phyloP scores from a whole-genome alignment of 2,113 vertebrate species.

The Gracilinanus agilis region DNA sequence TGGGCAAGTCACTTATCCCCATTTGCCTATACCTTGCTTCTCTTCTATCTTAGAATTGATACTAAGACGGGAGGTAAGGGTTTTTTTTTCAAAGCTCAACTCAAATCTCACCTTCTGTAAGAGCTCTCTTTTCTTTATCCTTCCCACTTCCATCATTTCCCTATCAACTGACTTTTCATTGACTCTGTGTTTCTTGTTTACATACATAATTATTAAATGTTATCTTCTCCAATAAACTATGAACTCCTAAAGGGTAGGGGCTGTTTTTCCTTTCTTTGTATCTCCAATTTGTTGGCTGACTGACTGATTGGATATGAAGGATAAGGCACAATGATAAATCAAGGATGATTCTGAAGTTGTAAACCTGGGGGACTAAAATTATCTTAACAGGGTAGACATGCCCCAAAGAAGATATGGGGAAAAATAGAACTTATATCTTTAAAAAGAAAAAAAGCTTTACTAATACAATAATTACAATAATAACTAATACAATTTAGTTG shows the following conservation, averaged over 20 bases:
- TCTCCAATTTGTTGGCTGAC: background rate
- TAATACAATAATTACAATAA: too few relatives aligned
- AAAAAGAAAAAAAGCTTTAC: background rate
- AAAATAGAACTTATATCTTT: background rate
- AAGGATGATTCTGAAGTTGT: background rate
- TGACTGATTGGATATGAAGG: background rate
- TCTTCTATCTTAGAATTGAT: too few relatives aligned
- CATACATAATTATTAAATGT: background rate
- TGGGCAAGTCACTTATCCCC: too few relatives aligned
- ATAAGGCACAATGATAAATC: background rate
- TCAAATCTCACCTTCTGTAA: background rate
- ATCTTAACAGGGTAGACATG: background rate
- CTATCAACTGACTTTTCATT: background rate
- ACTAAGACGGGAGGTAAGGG: too few relatives aligned
- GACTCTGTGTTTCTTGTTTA: background rate
- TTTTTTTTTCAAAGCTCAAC: too few relatives aligned
- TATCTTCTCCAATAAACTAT: background rate
- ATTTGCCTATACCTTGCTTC: too few relatives aligned
- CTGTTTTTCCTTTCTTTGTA: background rate
- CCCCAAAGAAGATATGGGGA: background rate
- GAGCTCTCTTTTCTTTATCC: background rate
- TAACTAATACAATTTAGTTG: too few relatives aligned
- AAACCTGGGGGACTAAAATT: background rate
- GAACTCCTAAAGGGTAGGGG: background rate
- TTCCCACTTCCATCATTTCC: background rate